Evolutionary conservation across 2,888 invertebrate genomes (phyloP).

Genomic region (Agrotis puta): DNA sequence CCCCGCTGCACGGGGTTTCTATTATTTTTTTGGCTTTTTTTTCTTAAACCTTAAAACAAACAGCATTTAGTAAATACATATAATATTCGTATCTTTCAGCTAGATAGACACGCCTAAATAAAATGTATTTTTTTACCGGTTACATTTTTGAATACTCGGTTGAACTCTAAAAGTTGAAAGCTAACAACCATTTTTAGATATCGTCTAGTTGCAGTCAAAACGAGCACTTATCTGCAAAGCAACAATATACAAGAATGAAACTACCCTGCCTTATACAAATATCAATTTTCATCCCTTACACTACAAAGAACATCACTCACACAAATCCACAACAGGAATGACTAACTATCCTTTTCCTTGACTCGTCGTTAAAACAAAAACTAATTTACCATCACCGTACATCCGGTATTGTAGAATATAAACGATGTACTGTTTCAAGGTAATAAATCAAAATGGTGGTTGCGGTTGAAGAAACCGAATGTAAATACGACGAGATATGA

Average conservation of each 20-base stretch:
- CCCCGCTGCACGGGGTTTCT: no score
- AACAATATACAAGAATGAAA: neutral
- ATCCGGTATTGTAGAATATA: conserved; percentile 46
- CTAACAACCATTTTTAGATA: neutral
- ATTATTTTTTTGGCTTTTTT: no score
- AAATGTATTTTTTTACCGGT: no score
- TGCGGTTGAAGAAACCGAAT: conserved; percentile 64
- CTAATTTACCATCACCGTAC: conserved; percentile 42
- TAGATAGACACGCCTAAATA: no score
- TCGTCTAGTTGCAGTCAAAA: neutral
- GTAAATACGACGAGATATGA: conserved; percentile 66
- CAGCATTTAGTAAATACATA: no score
- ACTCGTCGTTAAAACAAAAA: conserved; percentile 41
- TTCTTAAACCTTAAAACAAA: no score
- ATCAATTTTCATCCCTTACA: conserved; percentile 2
- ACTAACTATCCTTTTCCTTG: conserved; percentile 31
- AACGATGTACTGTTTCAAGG: conserved; percentile 44
- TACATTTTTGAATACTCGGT: neutral
- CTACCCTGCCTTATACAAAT: neutral
- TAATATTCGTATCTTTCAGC: no score
- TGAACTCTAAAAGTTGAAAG: neutral
- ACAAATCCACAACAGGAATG: conserved; percentile 1
- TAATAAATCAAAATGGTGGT: conserved; percentile 60
- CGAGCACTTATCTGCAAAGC: neutral
- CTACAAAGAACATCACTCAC: conserved; percentile 10